Conservation (phyloP, 2,797 vertebrate genomes). For the Geotrypetes seraphini region DNA sequence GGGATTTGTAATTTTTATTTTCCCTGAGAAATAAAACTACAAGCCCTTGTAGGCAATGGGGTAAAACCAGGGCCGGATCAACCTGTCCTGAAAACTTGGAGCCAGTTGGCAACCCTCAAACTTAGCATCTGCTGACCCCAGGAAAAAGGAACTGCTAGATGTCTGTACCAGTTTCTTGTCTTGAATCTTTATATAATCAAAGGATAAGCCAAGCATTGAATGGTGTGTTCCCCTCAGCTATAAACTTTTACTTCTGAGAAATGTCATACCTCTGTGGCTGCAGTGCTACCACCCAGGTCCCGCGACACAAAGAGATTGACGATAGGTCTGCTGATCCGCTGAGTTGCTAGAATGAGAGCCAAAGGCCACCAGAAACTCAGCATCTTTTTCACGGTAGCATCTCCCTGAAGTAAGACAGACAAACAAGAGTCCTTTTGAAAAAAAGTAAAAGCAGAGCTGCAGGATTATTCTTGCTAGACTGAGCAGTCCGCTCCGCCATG, state of each 20-base stretch:
- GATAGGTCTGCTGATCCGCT: slow-evolving; percentile 91
- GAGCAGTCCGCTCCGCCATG: background rate
- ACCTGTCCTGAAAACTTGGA: no score
- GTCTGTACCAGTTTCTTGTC: no score
- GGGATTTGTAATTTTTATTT: no score
- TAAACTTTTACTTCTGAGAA: background rate
- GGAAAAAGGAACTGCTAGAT: no score
- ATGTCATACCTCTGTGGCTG: slow-evolving; percentile 76
- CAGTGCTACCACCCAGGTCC: slow-evolving; percentile 77
- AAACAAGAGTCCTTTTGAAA: background rate
- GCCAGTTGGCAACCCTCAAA: no score
- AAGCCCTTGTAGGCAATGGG: no score
- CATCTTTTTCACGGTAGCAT: slow-evolving; percentile 92
- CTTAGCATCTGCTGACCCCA: no score
- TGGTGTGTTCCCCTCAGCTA: background rate
- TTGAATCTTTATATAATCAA: background rate
- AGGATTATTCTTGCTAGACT: slow-evolving; percentile 3
- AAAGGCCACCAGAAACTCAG: slow-evolving; percentile 97
- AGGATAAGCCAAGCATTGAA: background rate
- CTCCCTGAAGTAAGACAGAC: slow-evolving; percentile 61
- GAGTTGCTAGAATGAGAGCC: slow-evolving; percentile 91
- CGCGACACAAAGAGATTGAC: slow-evolving; percentile 98
- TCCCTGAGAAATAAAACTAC: no score
- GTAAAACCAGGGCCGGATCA: no score
- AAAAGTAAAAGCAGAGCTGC: slow-evolving; percentile 2